phyloP scores from a whole-genome alignment of 2,888 invertebrate species.

The Macrosoma leucophasiata region DNA sequence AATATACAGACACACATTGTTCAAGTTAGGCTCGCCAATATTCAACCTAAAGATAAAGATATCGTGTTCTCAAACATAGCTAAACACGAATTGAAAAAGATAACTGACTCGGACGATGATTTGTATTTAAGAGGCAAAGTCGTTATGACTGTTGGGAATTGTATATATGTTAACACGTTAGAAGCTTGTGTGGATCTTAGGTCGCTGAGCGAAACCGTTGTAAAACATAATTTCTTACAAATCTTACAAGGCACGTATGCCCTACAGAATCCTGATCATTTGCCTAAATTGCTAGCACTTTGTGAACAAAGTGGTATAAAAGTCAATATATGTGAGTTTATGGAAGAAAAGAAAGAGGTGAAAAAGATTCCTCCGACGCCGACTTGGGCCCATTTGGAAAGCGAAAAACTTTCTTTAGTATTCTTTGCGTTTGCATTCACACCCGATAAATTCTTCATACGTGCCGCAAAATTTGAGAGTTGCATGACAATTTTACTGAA shows the following conservation, averaged over 20 bases:
- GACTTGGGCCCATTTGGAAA: slow-evolving; percentile 71
- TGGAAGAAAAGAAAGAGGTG: slow-evolving; percentile 25
- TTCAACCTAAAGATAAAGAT: slow-evolving; percentile 58
- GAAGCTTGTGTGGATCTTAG: slow-evolving; percentile 73
- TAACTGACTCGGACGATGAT: slow-evolving; percentile 44
- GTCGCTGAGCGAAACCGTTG: slow-evolving; percentile 62
- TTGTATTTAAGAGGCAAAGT: slow-evolving; percentile 65
- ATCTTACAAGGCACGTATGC: slow-evolving; percentile 63
- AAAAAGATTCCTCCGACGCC: slow-evolving; percentile 29
- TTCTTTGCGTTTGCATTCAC: slow-evolving; percentile 56
- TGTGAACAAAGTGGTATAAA: slow-evolving; percentile 43
- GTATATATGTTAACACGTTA: slow-evolving; percentile 79
- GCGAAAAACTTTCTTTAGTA: slow-evolving; percentile 47
- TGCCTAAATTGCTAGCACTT: slow-evolving; percentile 60
- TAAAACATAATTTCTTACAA: slow-evolving; percentile 70
- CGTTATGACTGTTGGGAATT: slow-evolving; percentile 74
- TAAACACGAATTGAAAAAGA: slow-evolving; percentile 36
- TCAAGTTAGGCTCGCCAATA: slow-evolving; percentile 47
- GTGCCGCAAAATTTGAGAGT: slow-evolving; percentile 59
- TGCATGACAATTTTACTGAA: slow-evolving; percentile 48
- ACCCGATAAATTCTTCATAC: slow-evolving; percentile 68
- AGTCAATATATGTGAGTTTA: slow-evolving; percentile 17
- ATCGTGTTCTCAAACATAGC: slow-evolving; percentile 53
- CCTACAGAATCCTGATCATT: slow-evolving; percentile 58
- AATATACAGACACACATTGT: slow-evolving; percentile 58